Percentiles rank a stretch among this genome's conserved stretches.
phyloP scores from a whole-genome alignment of 1,140 invertebrate species.

The Pentalonia nigronervosa region DNA sequence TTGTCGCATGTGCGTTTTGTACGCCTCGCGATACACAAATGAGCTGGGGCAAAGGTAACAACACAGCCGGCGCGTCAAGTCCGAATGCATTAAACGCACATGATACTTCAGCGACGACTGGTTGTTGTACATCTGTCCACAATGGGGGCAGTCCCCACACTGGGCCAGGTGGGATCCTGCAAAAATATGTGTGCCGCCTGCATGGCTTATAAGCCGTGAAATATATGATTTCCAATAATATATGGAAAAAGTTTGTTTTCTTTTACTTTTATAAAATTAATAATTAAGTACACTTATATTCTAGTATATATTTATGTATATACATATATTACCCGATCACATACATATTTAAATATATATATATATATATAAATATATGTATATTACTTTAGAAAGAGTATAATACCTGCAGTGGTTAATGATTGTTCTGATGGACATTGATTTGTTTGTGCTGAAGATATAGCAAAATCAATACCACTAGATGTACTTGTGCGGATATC shows the following conservation, averaged over 20 bases:
- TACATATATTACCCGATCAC: neutral
- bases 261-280: neutral
- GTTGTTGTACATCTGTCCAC: conserved; percentile 72
- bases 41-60: conserved; percentile 73
- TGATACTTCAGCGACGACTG: conserved; percentile 75
- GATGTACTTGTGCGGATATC: conserved; percentile 37
- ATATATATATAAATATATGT: neutral
- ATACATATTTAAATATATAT: neutral
- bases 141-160: conserved; percentile 69
- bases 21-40: conserved; percentile 72
- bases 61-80: conserved; percentile 71
- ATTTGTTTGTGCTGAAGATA: conserved; percentile 28
- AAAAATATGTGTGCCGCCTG: conserved; percentile 51
- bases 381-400: neutral
- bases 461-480: conserved; percentile 48
- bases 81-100: conserved; percentile 73
- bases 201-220: conserved; percentile 45
- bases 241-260: neutral
- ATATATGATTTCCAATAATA: conserved; percentile 30
- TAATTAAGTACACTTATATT: neutral
- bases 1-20: conserved; percentile 73
- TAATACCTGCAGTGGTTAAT: conserved; percentile 55
- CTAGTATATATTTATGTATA: neutral
- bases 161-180: conserved; percentile 62
- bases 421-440: conserved; percentile 36